Percentiles rank a stretch among this genome's conserved stretches.
Conservation (phyloP, 30 jellyfish, hydroid and myxozoan genomes). For the Hydractinia symbiolongicarpus region DNA sequence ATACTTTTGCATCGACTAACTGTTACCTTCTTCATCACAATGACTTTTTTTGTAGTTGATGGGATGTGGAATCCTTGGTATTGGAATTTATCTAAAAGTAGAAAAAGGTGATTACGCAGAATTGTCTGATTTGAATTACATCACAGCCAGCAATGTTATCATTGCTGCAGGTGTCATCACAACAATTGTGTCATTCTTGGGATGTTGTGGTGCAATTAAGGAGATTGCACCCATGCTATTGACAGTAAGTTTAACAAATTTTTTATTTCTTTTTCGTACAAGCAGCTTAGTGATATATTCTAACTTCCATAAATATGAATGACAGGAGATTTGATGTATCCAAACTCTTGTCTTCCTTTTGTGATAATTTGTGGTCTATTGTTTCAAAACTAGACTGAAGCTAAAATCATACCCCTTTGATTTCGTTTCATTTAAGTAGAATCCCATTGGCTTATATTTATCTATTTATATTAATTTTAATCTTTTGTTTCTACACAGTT, state of each 20-base stretch:
- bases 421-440: too few species aligned
- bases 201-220: constrained; percentile 87
- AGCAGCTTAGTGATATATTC: neutral
- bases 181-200: constrained; percentile 66
- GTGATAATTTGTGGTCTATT: neutral
- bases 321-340: neutral
- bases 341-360: neutral
- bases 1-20: too few species aligned
- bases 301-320: neutral
- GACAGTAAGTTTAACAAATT: constrained; percentile 22
- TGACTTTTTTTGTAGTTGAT: constrained; percentile 37
- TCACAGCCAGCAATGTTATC: constrained; percentile 76
- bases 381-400: neutral
- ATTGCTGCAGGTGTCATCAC: constrained; percentile 78
- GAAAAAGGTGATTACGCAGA: constrained; percentile 74
- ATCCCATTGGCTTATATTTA: neutral
- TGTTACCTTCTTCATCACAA: too few species aligned
- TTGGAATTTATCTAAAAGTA: constrained; percentile 84
- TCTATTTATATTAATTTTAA: neutral
- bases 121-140: constrained; percentile 48
- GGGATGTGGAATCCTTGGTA: constrained; percentile 84
- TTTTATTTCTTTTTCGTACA: neutral
- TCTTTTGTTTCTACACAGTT: constrained; percentile 37
- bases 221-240: constrained; percentile 63
- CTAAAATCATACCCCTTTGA: too few species aligned